phyloP scores from a whole-genome alignment of 2,888 invertebrate species.

The Ellobium chinense region DNA sequence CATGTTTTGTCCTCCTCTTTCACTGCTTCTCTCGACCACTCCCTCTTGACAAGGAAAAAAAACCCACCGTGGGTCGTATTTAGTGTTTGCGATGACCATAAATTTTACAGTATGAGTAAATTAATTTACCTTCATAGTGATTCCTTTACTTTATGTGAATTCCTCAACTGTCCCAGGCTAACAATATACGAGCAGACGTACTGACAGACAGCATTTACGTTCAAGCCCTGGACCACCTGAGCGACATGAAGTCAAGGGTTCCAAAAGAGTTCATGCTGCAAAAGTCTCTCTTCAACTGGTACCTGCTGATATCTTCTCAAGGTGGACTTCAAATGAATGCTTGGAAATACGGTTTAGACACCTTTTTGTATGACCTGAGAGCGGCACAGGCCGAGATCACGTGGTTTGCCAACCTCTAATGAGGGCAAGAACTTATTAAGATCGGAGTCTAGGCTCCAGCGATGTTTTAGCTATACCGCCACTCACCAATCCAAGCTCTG shows the following conservation, averaged over 20 bases:
- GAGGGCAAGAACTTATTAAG: not conserved
- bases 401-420: conserved; percentile 47
- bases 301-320: conserved; percentile 44
- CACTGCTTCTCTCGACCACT: conserved; percentile 1
- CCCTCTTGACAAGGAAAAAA: no score
- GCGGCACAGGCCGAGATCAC: conserved; percentile 45
- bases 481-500: no score
- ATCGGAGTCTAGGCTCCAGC: no score
- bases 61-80: no score
- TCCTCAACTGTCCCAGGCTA: conserved; percentile 39
- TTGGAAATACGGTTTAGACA: conserved; percentile 43
- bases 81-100: no score
- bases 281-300: conserved; percentile 45
- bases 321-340: conserved; percentile 48
- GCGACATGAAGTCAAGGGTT: conserved; percentile 44
- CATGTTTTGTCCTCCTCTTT: conserved; percentile 12
- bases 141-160: no score
- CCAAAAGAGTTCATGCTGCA: conserved; percentile 48
- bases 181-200: conserved; percentile 45
- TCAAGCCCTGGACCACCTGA: conserved; percentile 49
- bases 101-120: no score
- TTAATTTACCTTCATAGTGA: no score
- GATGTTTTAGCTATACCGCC: no score
- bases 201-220: conserved; percentile 41
- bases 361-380: conserved; percentile 41